These are phyloP conservation scores for Odontamblyopus rebecca DNA, from an alignment of 2,797 vertebrate genomes.

Conservation along the genomic window DNA sequence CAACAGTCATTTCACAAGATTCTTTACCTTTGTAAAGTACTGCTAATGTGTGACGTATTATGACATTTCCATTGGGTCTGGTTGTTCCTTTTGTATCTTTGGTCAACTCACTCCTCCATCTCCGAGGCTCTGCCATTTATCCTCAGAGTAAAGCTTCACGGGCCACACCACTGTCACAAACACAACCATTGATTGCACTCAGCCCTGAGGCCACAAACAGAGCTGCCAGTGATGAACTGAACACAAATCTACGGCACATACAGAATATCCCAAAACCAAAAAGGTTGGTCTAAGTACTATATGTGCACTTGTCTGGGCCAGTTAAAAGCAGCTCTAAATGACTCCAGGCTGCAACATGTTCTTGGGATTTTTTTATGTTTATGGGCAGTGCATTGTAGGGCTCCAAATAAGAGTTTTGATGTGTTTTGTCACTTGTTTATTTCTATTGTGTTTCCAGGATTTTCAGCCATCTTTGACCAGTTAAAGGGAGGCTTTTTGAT, in stretches of 20 bases:
- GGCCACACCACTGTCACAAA: neutral
- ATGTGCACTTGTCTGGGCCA: neutral
- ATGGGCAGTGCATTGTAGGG: neutral
- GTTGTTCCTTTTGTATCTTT: neutral
- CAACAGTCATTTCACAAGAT: neutral
- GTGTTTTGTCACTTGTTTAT: neutral
- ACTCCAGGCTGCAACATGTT: neutral
- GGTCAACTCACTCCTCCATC: neutral
- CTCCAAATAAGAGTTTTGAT: neutral
- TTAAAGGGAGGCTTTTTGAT: no score
- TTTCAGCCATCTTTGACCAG: no score
- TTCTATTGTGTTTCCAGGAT: neutral
- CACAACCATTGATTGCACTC: constrained; percentile 16
- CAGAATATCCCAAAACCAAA: constrained; percentile 11
- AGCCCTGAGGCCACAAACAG: neutral
- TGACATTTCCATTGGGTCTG: neutral
- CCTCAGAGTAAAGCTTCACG: neutral
- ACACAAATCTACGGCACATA: neutral
- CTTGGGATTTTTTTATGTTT: neutral
- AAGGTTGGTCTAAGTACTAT: neutral
- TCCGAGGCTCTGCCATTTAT: neutral
- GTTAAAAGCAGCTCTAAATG: neutral
- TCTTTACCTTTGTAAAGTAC: neutral
- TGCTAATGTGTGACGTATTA: neutral
- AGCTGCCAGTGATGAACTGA: constrained; percentile 5